Evolutionary conservation across 2,797 vertebrate species (phyloP), one percentile per base, ranked within the genome.

Genomic region (Xenentodon cancila): DNA sequence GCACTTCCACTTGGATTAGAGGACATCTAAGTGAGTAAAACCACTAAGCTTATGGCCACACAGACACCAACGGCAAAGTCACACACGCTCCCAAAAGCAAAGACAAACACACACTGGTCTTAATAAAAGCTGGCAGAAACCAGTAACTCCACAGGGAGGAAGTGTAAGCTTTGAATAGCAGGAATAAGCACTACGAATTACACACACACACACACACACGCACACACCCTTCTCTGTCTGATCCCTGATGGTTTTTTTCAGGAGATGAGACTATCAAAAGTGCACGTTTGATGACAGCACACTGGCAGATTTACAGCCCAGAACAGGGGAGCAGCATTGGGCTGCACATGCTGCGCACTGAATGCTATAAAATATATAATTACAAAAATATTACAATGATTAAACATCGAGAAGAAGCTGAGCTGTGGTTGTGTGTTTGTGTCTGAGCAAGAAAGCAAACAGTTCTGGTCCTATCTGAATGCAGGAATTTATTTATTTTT

Each of bases 111-210:
- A 62, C 30, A 57, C 25, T 21, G 40, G 52, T 47, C 66, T 75
- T 68, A 69, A 75, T 77, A 77, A 73, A 76, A 53, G 62, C 67
- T 68, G 53, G 57, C 50, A 68, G 63, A 69, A 61, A 57, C 47
- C 59, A n/a, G 49, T 25, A 57, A 53, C 46, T 83, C 77, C 64
- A 75, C 22, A 62, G 68, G 65, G 77, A 64, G 64, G 46, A 44
- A 58, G 69, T 9, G 11, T 83, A 66, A 82, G 64, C 75, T 61
- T 53, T 60, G 68, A 75, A 59, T 75, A 71, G 66, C 56, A 72
- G 59, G 32, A 81, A 83, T 81, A 72, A 82, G 73, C 70, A 81
- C 80, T 79, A 56, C 81, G 65, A 86, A 82, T 81, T 80, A 82
- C 66, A 82, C 64, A 54, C 30, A 56, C 6, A 65, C 34, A 47